phyloP scores from a whole-genome alignment of 35 echinoderm and acorn worm genomes.

The Heliocidaris tuberculata region DNA sequence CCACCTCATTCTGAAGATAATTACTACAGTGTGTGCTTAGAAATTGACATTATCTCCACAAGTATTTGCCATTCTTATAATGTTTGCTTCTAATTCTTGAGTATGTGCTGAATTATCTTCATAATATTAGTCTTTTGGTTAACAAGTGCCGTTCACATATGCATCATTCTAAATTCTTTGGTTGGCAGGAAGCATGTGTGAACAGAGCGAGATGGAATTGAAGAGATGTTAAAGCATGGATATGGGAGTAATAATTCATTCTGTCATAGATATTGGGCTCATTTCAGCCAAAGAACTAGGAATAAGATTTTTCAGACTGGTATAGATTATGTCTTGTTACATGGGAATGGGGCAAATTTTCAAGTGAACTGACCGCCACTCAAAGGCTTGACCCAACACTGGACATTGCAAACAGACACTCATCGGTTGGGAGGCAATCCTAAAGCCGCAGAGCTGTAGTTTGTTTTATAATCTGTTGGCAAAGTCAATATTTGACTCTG shows the following conservation, averaged over 20 bases:
- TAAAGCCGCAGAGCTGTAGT: background rate
- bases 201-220: background rate
- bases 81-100: background rate
- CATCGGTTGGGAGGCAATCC: background rate
- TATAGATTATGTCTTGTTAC: background rate
- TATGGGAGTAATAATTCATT: background rate
- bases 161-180: background rate
- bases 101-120: background rate
- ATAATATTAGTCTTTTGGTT: background rate
- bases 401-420: constrained; percentile 15
- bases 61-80: background rate
- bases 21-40: background rate
- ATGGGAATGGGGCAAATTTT: background rate
- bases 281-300: background rate
- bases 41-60: background rate
- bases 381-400: background rate
- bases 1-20: background rate
- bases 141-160: background rate
- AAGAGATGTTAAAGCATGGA: background rate
- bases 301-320: background rate
- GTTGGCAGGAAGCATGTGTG: background rate
- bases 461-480: background rate
- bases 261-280: background rate
- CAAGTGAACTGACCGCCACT: background rate
- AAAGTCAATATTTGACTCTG: background rate